Evolutionary conservation across 2,797 vertebrate species (phyloP), one percentile per base, ranked within the genome.

Genomic region (Limosa lapponica): DNA sequence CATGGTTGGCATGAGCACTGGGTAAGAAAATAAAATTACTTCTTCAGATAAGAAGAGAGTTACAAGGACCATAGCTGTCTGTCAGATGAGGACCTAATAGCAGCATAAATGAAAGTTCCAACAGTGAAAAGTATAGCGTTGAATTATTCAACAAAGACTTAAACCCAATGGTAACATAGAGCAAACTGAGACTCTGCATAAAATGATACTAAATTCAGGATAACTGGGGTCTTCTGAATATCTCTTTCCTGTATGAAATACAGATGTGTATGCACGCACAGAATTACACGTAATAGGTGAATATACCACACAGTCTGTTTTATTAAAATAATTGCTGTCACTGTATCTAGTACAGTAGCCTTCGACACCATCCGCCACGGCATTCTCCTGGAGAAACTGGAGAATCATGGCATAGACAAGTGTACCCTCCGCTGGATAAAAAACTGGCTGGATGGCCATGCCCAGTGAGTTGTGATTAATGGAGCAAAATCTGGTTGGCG

Each of bases 141-240:
- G 88, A 96, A 97, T 97, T 96, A 94, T 97, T 97, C 77, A 95
- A 82, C 16, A 77, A 49, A 73, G 77, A 54, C 82, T 73, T 70
- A 90, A 90, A 48, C 65, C 17, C 25, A 86, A 24, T 75, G 44
- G 34, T 74, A 94, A 92, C 36, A 46, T 12, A 91, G 49, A 94
- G 75, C 27, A 87, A 92, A 28, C 46, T 80, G 85, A 72, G 36
- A 69, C 54, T 17, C 28, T 67, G 69, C 54, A 65, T 78, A 75
- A 90, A 95, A 65, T 30, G 70, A 77, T 85, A 82, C 44, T 64
- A 39, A 87, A 95, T 81, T 51, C 55, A 70, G 75, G 18, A 46
- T 62, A 77, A 66, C 43, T 80, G 10, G 18, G 7, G 16, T 24
- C 43, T 64, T 92, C 87, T 86, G 87, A 92, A 54, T 70, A 46